These are phyloP conservation scores for Lamellibrachia columna DNA, from an alignment of 2,888 invertebrate genomes.

Conservation along the genomic window DNA sequence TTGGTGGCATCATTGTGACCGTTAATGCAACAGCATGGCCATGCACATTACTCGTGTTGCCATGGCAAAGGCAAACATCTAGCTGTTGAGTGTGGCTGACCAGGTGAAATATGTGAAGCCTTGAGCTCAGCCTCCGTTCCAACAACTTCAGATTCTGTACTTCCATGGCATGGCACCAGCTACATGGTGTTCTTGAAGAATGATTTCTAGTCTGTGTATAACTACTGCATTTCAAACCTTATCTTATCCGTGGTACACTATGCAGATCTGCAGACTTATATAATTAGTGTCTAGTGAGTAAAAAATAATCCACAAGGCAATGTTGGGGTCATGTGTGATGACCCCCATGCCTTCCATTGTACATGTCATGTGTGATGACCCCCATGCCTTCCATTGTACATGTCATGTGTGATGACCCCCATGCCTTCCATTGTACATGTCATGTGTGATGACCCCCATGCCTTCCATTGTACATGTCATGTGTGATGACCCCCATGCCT, in stretches of 20 bases:
- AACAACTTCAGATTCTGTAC: not conserved
- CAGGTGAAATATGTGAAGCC: not conserved
- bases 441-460: no score
- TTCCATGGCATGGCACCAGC: no score
- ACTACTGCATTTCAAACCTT: not conserved
- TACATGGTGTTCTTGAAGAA: not conserved
- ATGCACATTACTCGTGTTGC: not conserved
- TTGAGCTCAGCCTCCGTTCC: not conserved
- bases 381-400: no score
- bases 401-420: no score
- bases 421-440: no score
- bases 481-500: no score
- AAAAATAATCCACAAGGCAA: not conserved
- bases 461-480: no score
- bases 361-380: no score
- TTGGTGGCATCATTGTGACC: not conserved
- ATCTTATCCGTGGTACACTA: not conserved
- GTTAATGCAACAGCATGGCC: not conserved
- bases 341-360: no score
- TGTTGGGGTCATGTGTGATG: no score
- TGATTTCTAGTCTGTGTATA: not conserved
- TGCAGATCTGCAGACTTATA: not conserved
- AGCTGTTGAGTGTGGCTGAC: not conserved
- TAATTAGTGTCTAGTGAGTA: not conserved
- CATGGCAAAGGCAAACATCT: not conserved